Base-by-base conservation (phyloP, 2,113 vertebrate species). In the Gallinago jamesoni region DNA sequence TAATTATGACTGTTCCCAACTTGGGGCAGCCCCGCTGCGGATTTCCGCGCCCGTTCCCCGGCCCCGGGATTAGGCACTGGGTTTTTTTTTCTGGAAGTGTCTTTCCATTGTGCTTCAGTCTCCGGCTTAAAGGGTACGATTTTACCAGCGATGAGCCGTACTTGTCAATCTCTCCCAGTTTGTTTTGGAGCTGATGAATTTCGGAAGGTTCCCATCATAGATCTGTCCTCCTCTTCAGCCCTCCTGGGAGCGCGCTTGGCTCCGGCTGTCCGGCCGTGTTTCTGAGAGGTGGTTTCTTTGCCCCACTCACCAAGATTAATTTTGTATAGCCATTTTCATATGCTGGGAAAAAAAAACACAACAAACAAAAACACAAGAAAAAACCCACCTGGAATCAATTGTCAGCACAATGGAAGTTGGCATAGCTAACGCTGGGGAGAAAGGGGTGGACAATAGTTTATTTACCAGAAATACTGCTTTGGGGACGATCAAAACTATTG, bases 351-450 rank as follows among this genome's bases (percentile, higher is more conserved):
- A 39, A 39, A 37, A 10, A 43, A 43, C 41, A 14, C 41, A 43
- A 43, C 41, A 66, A 68, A 47, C 18, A 15, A 20, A 43, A 6
- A 23, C 14, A 12, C 18, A 31, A 35, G 6, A 39, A 52, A 27
- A 24, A 31, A 12, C 21, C 28, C 92, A 92, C 92, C 94, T 94
- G 88, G 92, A 96, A 93, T 84, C 80, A 89, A 89, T 97, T 92
- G 86, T 85, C 70, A 94, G 91, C 80, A 96, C 92, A 94, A 92
- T 97, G 89, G 89, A 79, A 93, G 94, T 14, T 96, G 95, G 94
- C 92, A 95, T 87, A 55, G 95, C 64, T 72, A 77, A 30, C 4
- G 4, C 94, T 85, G 70, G 91, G 80, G 91, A 94, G 92, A 93
- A 83, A 94, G 66, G 60, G 92, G 48, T 89, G 91, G 94, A 96